Percentiles rank a stretch among this genome's conserved stretches.
Conservation (phyloP, 2,888 invertebrate genomes). For the Pachymerium ferrugineum region DNA sequence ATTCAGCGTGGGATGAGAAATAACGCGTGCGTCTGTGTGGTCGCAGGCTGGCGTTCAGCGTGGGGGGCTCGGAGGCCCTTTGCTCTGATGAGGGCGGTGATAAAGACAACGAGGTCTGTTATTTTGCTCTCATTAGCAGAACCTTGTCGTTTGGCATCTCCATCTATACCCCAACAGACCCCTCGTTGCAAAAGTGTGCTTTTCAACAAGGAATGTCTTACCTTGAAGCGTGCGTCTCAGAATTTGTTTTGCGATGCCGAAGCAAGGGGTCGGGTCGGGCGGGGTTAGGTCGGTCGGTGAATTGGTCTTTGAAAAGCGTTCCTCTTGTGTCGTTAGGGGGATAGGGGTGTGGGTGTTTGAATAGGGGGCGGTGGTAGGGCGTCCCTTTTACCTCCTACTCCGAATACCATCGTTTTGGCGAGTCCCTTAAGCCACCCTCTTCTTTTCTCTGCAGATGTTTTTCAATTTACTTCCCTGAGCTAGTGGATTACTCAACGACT, state of each 20-base stretch:
- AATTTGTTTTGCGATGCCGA: not conserved
- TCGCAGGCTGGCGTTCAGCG: constrained; percentile 10
- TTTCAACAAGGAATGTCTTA: constrained; percentile 3
- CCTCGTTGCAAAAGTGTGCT: too few relatives aligned
- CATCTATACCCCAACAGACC: too few relatives aligned
- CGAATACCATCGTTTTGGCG: constrained; percentile 7
- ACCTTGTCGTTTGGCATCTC: constrained; percentile 22
- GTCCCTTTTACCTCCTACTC: constrained; percentile 23
- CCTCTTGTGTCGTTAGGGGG: constrained; percentile 14
- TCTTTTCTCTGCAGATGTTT: too few relatives aligned
- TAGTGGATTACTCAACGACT: constrained; percentile 14
- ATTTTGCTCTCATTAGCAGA: constrained; percentile 22
- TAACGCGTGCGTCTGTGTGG: not conserved
- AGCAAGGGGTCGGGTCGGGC: not conserved
- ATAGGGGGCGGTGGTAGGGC: constrained; percentile 23
- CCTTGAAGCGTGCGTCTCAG: not conserved
- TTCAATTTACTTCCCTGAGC: not conserved
- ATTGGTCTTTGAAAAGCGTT: constrained; percentile 23
- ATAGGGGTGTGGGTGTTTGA: constrained; percentile 25
- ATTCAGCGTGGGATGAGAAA: not conserved
- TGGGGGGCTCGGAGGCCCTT: constrained; percentile 25
- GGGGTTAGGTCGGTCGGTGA: constrained; percentile 5
- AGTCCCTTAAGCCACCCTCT: not conserved
- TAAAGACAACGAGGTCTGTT: constrained; percentile 25
- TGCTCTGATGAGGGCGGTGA: constrained; percentile 7